phyloP scores from a whole-genome alignment of 35 echinoderm and acorn worm species.

The Ophioderma brevispina region DNA sequence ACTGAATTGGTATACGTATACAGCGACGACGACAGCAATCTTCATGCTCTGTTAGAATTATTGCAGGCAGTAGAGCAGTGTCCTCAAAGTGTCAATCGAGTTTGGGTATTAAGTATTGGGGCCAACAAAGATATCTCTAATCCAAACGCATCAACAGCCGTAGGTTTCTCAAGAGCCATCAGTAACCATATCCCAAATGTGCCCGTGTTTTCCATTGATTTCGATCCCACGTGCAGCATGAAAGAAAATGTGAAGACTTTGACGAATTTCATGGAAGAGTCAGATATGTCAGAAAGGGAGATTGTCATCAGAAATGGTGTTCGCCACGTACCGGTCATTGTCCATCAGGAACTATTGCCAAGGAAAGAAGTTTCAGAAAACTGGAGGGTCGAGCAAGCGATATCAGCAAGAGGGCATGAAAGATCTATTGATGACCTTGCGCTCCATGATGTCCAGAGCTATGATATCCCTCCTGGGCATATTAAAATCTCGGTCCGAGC shows the following conservation, averaged over 20 bases:
- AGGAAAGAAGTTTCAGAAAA: constrained; percentile 23
- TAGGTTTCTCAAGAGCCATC: not conserved
- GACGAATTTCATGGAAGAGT: not conserved
- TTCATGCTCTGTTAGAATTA: constrained; percentile 3
- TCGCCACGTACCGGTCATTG: constrained; percentile 7
- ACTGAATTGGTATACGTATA: not conserved
- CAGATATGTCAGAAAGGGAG: constrained; percentile 33
- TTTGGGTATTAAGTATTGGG: constrained; percentile 5
- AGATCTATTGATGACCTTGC: constrained; percentile 51
- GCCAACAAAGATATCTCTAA: not conserved
- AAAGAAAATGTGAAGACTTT: not conserved
- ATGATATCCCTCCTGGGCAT: constrained; percentile 21
- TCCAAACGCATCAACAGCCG: not conserved
- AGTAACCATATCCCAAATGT: not conserved
- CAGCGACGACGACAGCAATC: too few species aligned
- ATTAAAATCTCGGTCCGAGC: constrained; percentile 58
- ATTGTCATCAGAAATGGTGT: constrained; percentile 31
- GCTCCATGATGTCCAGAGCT: not conserved
- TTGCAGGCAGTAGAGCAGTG: not conserved
- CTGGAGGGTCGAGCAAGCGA: constrained; percentile 34
- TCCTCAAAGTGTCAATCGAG: not conserved
- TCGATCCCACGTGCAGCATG: not conserved
- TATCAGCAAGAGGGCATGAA: too few species aligned
- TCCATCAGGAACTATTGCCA: not conserved
- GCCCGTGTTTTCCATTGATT: not conserved